Percentiles rank a stretch among this genome's conserved stretches.
These are phyloP conservation scores for Promerops cafer DNA, from an alignment of 2,113 vertebrate species.

Conservation along the genomic window DNA sequence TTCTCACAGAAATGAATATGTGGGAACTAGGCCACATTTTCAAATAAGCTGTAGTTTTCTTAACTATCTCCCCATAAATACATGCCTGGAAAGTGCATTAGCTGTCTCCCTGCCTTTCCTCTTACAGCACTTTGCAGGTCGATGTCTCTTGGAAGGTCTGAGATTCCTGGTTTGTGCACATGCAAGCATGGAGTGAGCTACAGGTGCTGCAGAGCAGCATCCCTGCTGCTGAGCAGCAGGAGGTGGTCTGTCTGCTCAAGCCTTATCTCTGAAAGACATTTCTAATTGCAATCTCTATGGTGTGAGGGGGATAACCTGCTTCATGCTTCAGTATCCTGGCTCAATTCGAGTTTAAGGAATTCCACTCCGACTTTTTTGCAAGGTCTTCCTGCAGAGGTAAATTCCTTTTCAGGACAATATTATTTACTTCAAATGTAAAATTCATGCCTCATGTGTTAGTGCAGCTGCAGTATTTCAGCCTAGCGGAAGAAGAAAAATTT, in stretches of 20 bases:
- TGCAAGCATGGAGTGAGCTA: not conserved
- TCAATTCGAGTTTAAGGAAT: not conserved
- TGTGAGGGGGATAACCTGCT: not conserved
- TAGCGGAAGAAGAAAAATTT: not conserved
- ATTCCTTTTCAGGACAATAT: not conserved
- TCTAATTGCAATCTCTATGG: not conserved
- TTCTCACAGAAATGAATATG: not conserved
- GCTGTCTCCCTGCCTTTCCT: not conserved
- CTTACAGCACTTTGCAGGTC: not conserved
- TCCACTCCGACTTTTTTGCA: not conserved
- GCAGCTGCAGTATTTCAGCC: not conserved
- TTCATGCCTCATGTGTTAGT: not conserved
- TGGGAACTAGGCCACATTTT: not conserved
- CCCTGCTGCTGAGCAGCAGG: fast-evolving
- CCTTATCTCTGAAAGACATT: not conserved
- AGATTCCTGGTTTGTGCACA: not conserved
- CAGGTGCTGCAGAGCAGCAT: not conserved
- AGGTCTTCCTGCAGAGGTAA: not conserved
- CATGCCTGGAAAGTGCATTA: not conserved
- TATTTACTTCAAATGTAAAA: not conserved
- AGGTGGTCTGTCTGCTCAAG: not conserved
- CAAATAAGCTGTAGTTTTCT: not conserved
- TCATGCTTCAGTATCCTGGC: not conserved
- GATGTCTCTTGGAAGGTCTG: not conserved
- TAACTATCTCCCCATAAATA: not conserved